Evolutionary conservation across 2,797 vertebrate species (phyloP).

Genomic region (Alauda arvensis): DNA sequence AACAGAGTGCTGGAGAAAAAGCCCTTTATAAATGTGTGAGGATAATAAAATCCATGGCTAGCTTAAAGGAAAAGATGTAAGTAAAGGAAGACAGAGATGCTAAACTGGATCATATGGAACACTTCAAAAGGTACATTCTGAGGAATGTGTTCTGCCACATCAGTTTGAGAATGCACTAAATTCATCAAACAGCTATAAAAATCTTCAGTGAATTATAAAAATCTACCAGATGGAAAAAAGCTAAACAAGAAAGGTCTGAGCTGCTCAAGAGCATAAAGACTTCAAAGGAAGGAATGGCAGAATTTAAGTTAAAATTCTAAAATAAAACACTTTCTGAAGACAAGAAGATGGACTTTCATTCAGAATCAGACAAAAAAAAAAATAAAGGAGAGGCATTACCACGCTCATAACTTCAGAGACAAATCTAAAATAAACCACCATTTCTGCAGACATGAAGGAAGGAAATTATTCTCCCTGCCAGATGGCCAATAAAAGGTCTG

Average conservation of each 20-base stretch:
- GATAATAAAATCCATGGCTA: not conserved
- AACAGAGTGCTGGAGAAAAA: not conserved
- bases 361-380: not conserved
- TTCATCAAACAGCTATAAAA: constrained; percentile 32
- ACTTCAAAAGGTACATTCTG: not conserved
- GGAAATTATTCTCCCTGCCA: not conserved
- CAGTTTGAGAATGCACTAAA: not conserved
- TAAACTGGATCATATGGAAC: not conserved
- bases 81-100: not conserved
- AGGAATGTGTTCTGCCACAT: not conserved
- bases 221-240: constrained; percentile 23
- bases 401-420: not conserved
- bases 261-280: not conserved
- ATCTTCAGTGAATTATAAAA: constrained; percentile 33
- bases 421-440: not conserved
- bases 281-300: constrained; percentile 6
- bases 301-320: constrained; percentile 1
- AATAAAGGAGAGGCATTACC: not conserved
- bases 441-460: not conserved
- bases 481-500: constrained; percentile 7
- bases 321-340: constrained; percentile 20
- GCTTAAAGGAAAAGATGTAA: not conserved
- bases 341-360: not conserved
- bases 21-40: not conserved
- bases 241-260: constrained; percentile 15